Evolutionary conservation across 1,140 invertebrate genomes (phyloP).

Genomic region (Atta colombica): DNA sequence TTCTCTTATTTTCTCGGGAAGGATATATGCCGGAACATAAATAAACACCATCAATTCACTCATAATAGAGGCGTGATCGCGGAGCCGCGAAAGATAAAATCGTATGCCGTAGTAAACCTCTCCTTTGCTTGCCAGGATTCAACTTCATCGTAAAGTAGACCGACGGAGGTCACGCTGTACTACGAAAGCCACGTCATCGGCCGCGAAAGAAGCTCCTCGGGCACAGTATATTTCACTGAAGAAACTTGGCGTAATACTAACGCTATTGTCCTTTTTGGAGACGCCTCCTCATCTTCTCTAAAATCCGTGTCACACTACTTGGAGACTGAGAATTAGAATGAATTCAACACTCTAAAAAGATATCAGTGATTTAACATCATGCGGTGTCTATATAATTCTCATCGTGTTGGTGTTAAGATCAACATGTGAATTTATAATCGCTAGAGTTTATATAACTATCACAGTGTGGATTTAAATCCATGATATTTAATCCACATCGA

Average conservation of each 20-base stretch:
- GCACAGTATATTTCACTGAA: conserved; percentile 40
- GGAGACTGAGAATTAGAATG: no score
- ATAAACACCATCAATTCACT: conserved; percentile 26
- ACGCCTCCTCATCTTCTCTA: background rate
- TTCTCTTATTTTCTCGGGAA: background rate
- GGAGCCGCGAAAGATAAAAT: conserved; percentile 62
- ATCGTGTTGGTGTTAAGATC: no score
- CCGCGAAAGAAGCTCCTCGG: conserved; percentile 52
- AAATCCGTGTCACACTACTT: no score
- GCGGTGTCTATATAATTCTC: no score
- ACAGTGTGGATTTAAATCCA: no score
- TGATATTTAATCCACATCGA: no score
- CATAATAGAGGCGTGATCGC: conserved; percentile 26
- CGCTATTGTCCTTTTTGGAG: conserved; percentile 49
- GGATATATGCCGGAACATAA: background rate
- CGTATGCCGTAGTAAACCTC: conserved; percentile 6
- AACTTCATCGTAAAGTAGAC: conserved; percentile 69
- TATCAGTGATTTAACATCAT: no score
- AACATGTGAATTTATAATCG: no score
- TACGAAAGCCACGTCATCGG: conserved; percentile 69
- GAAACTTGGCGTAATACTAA: conserved; percentile 10
- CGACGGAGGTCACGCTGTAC: conserved; percentile 68
- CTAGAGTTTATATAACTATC: no score
- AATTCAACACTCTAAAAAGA: no score
- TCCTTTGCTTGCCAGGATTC: conserved; percentile 38